A percentile compares a stretch with the other conserved stretches of the same genome.
Conservation (phyloP, 1,140 invertebrate genomes). For the Eriosoma lanigerum region DNA sequence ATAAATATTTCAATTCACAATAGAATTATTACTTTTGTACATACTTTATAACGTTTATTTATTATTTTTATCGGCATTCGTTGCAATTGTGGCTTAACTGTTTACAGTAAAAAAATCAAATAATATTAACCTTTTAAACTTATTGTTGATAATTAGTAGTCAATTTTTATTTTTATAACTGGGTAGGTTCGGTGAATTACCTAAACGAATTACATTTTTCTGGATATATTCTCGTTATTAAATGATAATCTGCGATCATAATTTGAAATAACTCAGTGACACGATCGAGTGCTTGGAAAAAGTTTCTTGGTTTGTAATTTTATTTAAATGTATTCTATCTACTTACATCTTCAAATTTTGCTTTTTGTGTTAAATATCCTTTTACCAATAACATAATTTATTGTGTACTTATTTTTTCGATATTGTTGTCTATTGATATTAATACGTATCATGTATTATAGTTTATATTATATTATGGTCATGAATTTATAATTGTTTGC, state of each 20-base stretch:
- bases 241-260: not conserved
- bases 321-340: too few relatives aligned
- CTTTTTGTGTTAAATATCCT: not conserved
- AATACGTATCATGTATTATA: not conserved
- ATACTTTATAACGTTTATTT: not conserved
- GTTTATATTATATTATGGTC: not conserved
- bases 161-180: too few relatives aligned
- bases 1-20: too few relatives aligned
- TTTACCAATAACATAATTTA: not conserved
- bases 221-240: not conserved
- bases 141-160: too few relatives aligned
- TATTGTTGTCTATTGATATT: not conserved
- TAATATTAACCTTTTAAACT: not conserved
- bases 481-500: not conserved
- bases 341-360: too few relatives aligned
- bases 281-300: not conserved
- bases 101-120: not conserved
- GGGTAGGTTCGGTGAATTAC: too few relatives aligned
- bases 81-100: too few relatives aligned
- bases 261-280: too few relatives aligned
- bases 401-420: not conserved
- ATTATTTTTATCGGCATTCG: not conserved
- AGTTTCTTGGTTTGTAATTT: slow-evolving; percentile 16
- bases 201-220: not conserved
- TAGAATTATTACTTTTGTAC: too few relatives aligned